Evolutionary conservation across 2,888 invertebrate species (phyloP), one percentile per base, ranked within the genome.

Genomic region (Stenichneumon culpator): DNA sequence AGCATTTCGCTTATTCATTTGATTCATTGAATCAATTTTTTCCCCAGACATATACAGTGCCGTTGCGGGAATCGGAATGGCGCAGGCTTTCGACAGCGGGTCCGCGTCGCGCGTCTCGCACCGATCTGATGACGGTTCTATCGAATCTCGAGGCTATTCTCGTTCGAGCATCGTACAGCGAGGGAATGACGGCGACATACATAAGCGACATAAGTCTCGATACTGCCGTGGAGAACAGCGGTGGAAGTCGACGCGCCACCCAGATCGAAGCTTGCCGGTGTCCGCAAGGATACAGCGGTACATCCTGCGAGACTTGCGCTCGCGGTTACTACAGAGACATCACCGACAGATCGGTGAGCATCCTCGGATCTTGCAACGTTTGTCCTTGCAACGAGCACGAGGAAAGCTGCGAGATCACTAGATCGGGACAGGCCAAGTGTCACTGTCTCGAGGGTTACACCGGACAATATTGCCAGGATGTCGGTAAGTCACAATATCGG

Each of bases 181-280:
- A 92, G 0, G 94, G 95, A 73, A 95, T 97, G 86, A 96, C 96
- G 83, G 94, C 95, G 0, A 95, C 96, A 0, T 96, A 96, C 70
- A 96, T 99, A 65, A 96, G 97, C 82, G 98, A 98, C 91, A 97
- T 99, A 0, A 96, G 96, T 28, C 95, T 99, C 93, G 99, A 99
- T 89, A 97, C 97, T 2, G 98, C 98, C 0, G 96, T 96, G 0
- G 95, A 96, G 54, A 95, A 96, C 69, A 95, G 95, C 67, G 95
- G 96, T 47, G 95, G 95, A 1, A 95, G 95, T 89, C 95, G 95
- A 9, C 94, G 95, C 60, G 98, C 98, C 0, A 95, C 95, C 3
- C 96, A 96, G 80, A 97, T 99, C 70, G 99, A 99, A 95, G 96
- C 96, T 65, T 99, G 99, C 93, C 94, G 95, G 73, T 99, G 99